A percentile compares a stretch with the other conserved stretches of the same genome.
These are phyloP conservation scores for Clinocottus analis DNA, from an alignment of 2,113 vertebrate species.

Conservation along the genomic window DNA sequence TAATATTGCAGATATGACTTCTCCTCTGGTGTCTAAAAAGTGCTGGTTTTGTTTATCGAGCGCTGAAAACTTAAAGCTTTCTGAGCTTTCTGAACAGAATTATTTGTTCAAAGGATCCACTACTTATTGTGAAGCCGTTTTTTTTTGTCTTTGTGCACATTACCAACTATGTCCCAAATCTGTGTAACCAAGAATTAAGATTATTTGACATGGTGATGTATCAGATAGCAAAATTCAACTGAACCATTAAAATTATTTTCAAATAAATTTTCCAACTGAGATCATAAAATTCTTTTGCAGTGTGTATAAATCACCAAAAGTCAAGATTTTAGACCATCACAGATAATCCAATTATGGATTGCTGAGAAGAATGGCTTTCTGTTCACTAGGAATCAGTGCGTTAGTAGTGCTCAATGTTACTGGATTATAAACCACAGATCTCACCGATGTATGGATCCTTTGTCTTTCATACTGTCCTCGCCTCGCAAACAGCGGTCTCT, in stretches of 20 bases:
- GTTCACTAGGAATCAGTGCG: background rate
- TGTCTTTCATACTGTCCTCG: constrained; percentile 55
- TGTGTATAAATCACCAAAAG: background rate
- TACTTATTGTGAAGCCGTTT: background rate
- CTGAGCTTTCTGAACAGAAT: no score
- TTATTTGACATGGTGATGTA: background rate
- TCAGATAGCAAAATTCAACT: background rate
- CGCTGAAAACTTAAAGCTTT: background rate
- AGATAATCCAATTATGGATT: background rate
- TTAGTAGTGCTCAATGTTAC: no score
- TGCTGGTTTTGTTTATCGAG: background rate
- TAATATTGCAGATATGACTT: background rate
- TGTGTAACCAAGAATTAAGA: background rate
- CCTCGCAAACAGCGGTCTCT: constrained; percentile 65
- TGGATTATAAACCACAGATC: background rate
- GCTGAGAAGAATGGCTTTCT: background rate
- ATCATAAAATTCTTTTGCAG: background rate
- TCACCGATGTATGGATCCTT: constrained; percentile 41
- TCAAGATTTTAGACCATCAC: background rate
- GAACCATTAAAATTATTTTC: background rate
- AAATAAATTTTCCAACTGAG: background rate
- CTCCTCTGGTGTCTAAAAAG: background rate
- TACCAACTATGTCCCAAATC: background rate
- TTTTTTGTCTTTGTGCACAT: background rate
- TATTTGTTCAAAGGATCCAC: background rate